A percentile compares a stretch with the other conserved stretches of the same genome.
Conservation (phyloP, 1,140 invertebrate genomes). For the Bombus confusus region DNA sequence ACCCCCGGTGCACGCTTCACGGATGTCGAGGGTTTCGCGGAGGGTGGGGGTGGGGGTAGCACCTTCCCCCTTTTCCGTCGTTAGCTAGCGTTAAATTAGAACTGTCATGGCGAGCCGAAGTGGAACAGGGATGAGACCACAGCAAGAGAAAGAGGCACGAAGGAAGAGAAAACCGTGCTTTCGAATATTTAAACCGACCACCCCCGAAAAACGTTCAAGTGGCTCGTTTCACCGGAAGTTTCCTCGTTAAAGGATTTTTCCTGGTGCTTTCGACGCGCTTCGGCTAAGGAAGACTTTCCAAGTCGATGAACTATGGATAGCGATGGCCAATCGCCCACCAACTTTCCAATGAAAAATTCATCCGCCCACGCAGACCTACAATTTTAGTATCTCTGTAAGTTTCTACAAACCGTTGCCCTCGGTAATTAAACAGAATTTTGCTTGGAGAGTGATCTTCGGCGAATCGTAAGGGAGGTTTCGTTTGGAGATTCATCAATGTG, state of each 20-base stretch:
- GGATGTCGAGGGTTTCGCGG: not conserved
- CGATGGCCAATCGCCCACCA: not conserved
- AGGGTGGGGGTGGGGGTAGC: not conserved
- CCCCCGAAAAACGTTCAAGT: conserved; percentile 69
- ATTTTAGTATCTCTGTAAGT: not conserved
- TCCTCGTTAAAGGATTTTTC: conserved; percentile 68
- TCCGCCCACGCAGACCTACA: not conserved
- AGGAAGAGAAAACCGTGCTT: conserved; percentile 27
- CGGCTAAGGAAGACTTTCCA: conserved; percentile 38
- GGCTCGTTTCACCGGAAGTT: conserved; percentile 66
- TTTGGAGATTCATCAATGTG: not conserved
- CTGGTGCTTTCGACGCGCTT: not conserved
- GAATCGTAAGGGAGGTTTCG: not conserved
- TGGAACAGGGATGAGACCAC: not conserved
- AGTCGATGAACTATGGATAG: conserved; percentile 32
- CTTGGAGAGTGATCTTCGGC: not conserved
- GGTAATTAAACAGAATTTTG: not conserved
- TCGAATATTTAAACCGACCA: conserved; percentile 71
- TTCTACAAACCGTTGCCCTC: not conserved
- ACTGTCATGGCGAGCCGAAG: conserved; percentile 56
- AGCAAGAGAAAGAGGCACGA: not conserved
- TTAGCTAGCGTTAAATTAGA: conserved; percentile 77
- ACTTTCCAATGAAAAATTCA: conserved; percentile 57
- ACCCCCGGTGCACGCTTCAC: not conserved
- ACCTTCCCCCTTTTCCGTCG: conserved; percentile 43